Base-by-base conservation (phyloP, 64 coral and sea anemone species). In the Dendronephthya gigantea region DNA sequence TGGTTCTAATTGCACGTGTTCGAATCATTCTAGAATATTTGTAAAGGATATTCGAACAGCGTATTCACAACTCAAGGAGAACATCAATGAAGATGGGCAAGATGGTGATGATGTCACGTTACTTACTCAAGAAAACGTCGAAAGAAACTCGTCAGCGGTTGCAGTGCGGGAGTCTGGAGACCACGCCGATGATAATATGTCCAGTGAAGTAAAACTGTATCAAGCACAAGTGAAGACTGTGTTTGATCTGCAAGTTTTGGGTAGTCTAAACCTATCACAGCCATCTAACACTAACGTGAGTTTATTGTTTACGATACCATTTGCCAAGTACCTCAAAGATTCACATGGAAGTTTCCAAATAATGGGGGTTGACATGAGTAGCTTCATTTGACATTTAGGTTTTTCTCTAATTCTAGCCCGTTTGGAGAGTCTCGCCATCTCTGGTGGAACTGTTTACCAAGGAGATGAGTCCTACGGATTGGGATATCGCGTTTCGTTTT, bases 391-490 rank as follows among this genome's bases (percentile, higher is more conserved):
- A 62, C 25, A 62, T 23, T 22, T n/a, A n/a, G 10, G 8, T 22
- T 22, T 22, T 62, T 62, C 4, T 62, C 25, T 23, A 62, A 62
- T 7, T 89, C 34, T 51, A 90, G 6, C 29, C 91, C 89, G 66
- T 93, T 29, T 93, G 92, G 92, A 98, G 93, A 59, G 40, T 98
- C 13, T 91, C 92, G 0, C 95, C 95, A 2, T 89, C 92, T 30
- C 85, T 90, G 62, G 93, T 90, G 90, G 89, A 98, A 9, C 88
- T 98, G 27, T 69, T 98, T 11, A 98, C 95, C 7, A 84, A 93
- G 58, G 52, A 88, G 59, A 65, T 93, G 28, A 89, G 85, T 89
- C 89, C 92, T 8, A 91, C 86, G 72, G 92, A 93, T 0, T 98
- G 95, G 95, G 86, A 40, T 37, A 74, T 98, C 25, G 95, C 95